Base-by-base conservation (phyloP, 2,888 invertebrate genomes). In the Rhopalosiphum nymphaeae region DNA sequence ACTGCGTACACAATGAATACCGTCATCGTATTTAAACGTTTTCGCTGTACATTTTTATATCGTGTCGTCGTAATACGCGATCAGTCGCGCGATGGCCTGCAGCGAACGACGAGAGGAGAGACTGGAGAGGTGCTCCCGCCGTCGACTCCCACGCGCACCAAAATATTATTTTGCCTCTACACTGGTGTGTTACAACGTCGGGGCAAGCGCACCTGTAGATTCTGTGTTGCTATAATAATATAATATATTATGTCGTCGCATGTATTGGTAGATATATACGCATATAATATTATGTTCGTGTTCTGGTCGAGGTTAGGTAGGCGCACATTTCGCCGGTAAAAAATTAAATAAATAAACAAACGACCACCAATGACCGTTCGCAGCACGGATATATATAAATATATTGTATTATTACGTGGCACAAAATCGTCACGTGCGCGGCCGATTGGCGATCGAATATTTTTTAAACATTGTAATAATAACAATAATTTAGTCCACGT, bases 321-420 rank as follows among this genome's bases (percentile, higher is more conserved):
- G 36, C 36, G 36, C 9, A 36, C 3, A 42, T 36, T 78, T 78
- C 78, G 78, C 21, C 36, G 21, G 78, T 36, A 36, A 78, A 36
- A 78, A 78, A 78, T 36, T n/a, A 67, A 67, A n/a, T 78, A 78
- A 78, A 78, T 78, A 78, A 78, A 78, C 78, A 78, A 78, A 78
- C 21, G 9, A 36, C 10, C 9, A 26, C 36, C 78, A 78, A 21
- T 78, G 78, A 78, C 78, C 36, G 78, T 78, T 36, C 36, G 36
- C 36, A 16, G 13, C 67, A n/a, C 67, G 16, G n/a, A 67, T n/a
- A 16, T 67, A 53, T 5, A 16, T 67, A 36, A n/a, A 61, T 61
- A 61, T 57, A 29, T 61, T 29, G 36, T 36, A 9, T 78, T 67
- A 78, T 78, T 78, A 78, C 78, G 9, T 21, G 36, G 78, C 36